Conservation (phyloP, 2,113 vertebrate genomes). For the Phrynocephalus versicolor region DNA sequence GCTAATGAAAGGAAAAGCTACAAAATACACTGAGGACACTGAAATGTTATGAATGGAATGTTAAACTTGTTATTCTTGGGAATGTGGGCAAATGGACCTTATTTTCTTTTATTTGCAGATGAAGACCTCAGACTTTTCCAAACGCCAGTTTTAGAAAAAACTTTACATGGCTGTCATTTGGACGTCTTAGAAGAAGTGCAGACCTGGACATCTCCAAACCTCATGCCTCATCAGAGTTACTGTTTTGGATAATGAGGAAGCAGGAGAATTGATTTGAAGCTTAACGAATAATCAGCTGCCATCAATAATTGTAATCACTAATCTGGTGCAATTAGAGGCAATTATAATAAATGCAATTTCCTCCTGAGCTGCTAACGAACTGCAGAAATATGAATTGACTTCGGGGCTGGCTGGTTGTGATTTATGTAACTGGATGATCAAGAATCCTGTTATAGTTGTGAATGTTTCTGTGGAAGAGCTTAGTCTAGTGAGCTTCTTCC, state of each 20-base stretch:
- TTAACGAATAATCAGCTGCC: slow-evolving; percentile 87
- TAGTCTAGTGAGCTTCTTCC: background rate
- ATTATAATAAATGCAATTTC: slow-evolving; percentile 89
- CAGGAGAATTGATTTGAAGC: slow-evolving; percentile 80
- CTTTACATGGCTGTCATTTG: background rate
- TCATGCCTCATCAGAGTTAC: slow-evolving; percentile 76
- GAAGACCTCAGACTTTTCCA: slow-evolving; percentile 46
- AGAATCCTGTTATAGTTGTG: slow-evolving; percentile 55
- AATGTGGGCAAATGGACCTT: background rate
- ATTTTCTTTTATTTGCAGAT: slow-evolving; percentile 2
- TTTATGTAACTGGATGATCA: slow-evolving; percentile 74
- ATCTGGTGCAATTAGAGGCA: slow-evolving; percentile 86
- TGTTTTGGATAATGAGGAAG: slow-evolving; percentile 76
- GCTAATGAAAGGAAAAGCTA: background rate
- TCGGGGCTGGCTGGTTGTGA: slow-evolving; percentile 73
- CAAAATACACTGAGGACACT: background rate
- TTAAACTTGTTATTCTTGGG: background rate
- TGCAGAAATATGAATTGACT: slow-evolving; percentile 84
- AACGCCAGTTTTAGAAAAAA: slow-evolving; percentile 46
- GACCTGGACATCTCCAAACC: slow-evolving; percentile 62
- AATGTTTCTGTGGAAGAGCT: slow-evolving; percentile 65
- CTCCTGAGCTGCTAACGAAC: slow-evolving; percentile 82
- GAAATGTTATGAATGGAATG: accelerated
- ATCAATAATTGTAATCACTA: slow-evolving; percentile 89
- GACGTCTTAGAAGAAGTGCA: slow-evolving; percentile 46